phyloP scores from a whole-genome alignment of 2,797 vertebrate genomes.

The Vespertilio murinus region DNA sequence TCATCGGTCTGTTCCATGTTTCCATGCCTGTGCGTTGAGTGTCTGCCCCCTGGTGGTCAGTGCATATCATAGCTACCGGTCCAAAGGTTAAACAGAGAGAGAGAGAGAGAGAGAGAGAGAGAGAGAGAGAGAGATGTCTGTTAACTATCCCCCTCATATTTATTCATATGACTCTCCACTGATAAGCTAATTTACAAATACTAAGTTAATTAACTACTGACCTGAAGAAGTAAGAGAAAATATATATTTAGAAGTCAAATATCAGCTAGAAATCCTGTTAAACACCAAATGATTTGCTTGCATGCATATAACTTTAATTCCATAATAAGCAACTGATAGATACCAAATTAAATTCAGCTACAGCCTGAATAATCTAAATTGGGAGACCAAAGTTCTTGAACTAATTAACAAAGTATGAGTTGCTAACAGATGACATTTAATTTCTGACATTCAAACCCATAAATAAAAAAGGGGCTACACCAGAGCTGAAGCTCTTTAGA shows the following conservation, averaged over 20 bases:
- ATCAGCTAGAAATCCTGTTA: neutral
- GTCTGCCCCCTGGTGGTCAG: too few species aligned
- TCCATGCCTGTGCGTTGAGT: too few species aligned
- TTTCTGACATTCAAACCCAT: constrained; percentile 6
- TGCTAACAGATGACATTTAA: neutral
- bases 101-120: too few species aligned
- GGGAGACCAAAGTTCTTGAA: neutral
- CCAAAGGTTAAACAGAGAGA: too few species aligned
- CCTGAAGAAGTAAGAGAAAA: neutral
- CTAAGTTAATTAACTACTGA: neutral
- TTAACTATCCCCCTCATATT: neutral
- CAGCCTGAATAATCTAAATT: neutral
- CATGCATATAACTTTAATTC: constrained; percentile 21
- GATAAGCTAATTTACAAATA: neutral
- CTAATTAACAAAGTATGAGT: neutral
- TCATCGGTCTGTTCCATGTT: too few species aligned
- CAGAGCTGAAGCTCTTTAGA: neutral
- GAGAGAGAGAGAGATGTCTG: neutral
- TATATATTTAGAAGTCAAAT: neutral
- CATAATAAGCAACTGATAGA: neutral
- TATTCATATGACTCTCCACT: neutral
- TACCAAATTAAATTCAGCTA: neutral
- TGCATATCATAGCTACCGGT: too few species aligned
- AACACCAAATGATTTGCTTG: neutral
- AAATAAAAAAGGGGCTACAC: neutral